Base-by-base conservation (phyloP, 2,888 invertebrate genomes). In the Drosophila parthenogenetica region DNA sequence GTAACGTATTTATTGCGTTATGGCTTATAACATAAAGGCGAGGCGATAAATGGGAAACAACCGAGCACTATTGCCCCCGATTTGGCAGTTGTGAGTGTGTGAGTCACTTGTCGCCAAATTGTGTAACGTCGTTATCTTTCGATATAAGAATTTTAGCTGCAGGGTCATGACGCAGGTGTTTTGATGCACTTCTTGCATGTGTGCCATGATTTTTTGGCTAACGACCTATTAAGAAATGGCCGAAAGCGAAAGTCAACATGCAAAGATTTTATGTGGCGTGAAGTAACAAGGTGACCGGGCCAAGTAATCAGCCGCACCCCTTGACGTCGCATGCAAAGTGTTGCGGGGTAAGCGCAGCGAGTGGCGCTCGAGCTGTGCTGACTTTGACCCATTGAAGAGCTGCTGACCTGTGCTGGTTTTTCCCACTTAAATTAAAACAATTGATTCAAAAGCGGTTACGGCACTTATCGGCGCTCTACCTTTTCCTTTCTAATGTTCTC, bases 141-240 rank as follows among this genome's bases (percentile, higher is more conserved):
- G 17, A 32, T 58, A 48, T 19, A 35, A 35, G 13, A 22, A 62
- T 37, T 61, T 53, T 10, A 39, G 19, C 17, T 22, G 55, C 57
- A 51, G 62, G 79, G 62, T 55, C 61, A 48, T 60, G 53, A 19
- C 45, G 55, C 43, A 51, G 42, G 32, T 14, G 48, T 17, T 51
- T 69, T 82, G 89, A 90, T 89, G 88, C 89, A 86, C 63, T 62
- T 71, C 61, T 90, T 86, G 89, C 89, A 89, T 89, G 89, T 79
- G 69, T 57, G 29, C 19, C 40, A 40, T 37, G 25, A 16, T 14
- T 22, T 22, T 42, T 14, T 17, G 17, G 16, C 25, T 59, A 75
- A 69, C 67, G 74, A 73, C 74, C 77, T 29, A 79, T 80, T 88
- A 86, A 50, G 71, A 72, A 69, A 66, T 70, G 70, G 60, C 51